Evolutionary conservation across 1,140 invertebrate species (phyloP).

Genomic region (Caenorhabditis briggsae): DNA sequence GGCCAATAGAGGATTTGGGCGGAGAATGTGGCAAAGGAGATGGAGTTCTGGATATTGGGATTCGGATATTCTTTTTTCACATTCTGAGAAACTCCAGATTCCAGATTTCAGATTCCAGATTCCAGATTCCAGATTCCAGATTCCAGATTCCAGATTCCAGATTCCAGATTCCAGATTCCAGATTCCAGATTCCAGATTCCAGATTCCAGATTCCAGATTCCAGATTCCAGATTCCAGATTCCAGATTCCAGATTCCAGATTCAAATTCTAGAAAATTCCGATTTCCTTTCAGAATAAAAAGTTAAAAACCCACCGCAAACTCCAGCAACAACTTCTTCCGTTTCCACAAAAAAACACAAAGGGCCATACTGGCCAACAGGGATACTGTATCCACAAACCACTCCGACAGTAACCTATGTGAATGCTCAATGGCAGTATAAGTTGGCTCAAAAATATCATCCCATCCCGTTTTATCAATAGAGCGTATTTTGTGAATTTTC

Average conservation of each 20-base stretch:
- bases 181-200: no score
- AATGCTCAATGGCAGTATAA: slow-evolving; percentile 38
- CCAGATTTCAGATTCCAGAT: no score
- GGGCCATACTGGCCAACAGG: slow-evolving; percentile 12
- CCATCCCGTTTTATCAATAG: slow-evolving; percentile 35
- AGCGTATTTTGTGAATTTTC: neutral
- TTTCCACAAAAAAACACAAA: slow-evolving; percentile 20
- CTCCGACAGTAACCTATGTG: slow-evolving; percentile 4
- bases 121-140: no score
- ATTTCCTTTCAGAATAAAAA: no score
- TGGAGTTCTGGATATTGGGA: neutral
- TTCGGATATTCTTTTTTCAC: no score
- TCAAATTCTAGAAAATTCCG: no score
- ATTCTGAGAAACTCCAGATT: no score
- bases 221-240: no score
- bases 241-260: no score
- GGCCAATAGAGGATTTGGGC: slow-evolving; percentile 45
- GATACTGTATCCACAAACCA: slow-evolving; percentile 45
- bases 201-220: no score
- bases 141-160: no score
- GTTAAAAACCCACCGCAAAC: neutral
- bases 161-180: no score
- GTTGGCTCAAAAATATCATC: slow-evolving; percentile 28
- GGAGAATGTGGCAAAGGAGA: slow-evolving; percentile 13
- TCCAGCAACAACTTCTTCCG: slow-evolving; percentile 11